Percentiles rank a stretch among this genome's conserved stretches.
phyloP scores from a whole-genome alignment of 2,888 invertebrate genomes.

The Prenolepis imparis region DNA sequence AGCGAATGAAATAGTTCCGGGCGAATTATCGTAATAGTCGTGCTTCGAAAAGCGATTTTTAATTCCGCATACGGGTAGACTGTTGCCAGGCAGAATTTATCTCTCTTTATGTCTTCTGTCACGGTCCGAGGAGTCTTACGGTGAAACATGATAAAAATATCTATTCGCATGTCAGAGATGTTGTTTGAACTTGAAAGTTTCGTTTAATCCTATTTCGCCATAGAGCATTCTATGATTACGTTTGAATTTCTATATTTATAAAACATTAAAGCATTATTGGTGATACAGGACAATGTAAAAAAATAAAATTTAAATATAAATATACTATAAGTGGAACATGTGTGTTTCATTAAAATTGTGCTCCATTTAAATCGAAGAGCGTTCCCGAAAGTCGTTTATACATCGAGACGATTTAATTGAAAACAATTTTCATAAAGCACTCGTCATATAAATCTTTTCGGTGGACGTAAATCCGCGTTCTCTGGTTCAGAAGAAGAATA shows the following conservation, averaged over 20 bases:
- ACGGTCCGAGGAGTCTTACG: slow-evolving; percentile 45
- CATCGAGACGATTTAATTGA: not conserved
- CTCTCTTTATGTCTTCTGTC: slow-evolving; percentile 26
- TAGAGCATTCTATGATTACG: not conserved
- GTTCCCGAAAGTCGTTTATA: not conserved
- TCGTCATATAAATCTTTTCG: slow-evolving; percentile 24
- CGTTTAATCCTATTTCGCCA: slow-evolving; percentile 38
- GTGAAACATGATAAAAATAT: slow-evolving; percentile 52
- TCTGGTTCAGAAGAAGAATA: slow-evolving; percentile 18
- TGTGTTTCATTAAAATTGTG: not conserved
- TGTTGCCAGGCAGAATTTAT: slow-evolving; percentile 34
- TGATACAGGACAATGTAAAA: not conserved
- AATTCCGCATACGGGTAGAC: slow-evolving; percentile 48
- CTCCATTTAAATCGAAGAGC: not conserved
- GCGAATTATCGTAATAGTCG: slow-evolving; percentile 63
- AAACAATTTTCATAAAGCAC: not conserved
- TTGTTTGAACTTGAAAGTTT: slow-evolving; percentile 47
- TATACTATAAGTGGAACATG: not conserved
- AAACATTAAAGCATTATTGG: not conserved
- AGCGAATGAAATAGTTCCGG: slow-evolving; percentile 63
- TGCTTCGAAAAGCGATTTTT: slow-evolving; percentile 46
- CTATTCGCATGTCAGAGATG: slow-evolving; percentile 32
- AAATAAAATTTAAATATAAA: not conserved
- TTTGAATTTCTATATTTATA: slow-evolving; percentile 24
- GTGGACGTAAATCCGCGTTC: not conserved